Percentiles rank a stretch among this genome's conserved stretches.
These are phyloP conservation scores for Trilocha varians DNA, from an alignment of 2,888 invertebrate species.

Conservation along the genomic window DNA sequence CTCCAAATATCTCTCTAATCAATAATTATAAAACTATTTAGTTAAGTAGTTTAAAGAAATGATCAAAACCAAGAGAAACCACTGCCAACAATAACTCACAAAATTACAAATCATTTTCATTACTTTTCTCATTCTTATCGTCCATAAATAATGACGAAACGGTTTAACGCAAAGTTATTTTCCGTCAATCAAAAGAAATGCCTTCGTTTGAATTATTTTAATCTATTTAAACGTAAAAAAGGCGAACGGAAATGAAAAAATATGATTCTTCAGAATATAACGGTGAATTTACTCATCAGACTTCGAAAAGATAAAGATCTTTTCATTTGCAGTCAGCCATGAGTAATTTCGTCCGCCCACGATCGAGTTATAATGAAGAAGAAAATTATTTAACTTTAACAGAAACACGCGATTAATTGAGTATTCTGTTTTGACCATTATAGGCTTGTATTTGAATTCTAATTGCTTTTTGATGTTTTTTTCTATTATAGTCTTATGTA, in stretches of 20 bases:
- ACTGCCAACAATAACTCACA: too few relatives aligned
- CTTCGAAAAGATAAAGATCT: slow-evolving; percentile 60
- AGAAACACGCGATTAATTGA: not conserved
- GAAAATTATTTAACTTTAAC: slow-evolving; percentile 43
- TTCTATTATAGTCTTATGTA: too few relatives aligned
- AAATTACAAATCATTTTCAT: too few relatives aligned
- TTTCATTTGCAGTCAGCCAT: slow-evolving; percentile 62
- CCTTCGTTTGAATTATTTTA: not conserved
- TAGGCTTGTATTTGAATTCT: too few relatives aligned
- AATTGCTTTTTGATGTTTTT: too few relatives aligned
- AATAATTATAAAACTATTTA: too few relatives aligned
- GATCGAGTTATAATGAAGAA: slow-evolving; percentile 57
- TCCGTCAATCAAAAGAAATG: not conserved
- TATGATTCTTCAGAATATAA: slow-evolving; percentile 6
- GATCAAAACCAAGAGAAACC: too few relatives aligned
- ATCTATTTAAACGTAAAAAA: not conserved
- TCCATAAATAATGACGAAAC: not conserved
- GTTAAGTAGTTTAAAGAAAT: too few relatives aligned
- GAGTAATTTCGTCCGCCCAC: slow-evolving; percentile 41
- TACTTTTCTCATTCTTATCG: too few relatives aligned
- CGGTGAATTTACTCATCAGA: slow-evolving; percentile 31
- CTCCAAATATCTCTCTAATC: too few relatives aligned
- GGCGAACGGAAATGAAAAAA: not conserved
- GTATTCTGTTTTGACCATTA: too few relatives aligned
- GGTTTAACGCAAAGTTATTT: not conserved